Conservation (phyloP, 2,797 vertebrate genomes). For the Adrianichthys oophorus region DNA sequence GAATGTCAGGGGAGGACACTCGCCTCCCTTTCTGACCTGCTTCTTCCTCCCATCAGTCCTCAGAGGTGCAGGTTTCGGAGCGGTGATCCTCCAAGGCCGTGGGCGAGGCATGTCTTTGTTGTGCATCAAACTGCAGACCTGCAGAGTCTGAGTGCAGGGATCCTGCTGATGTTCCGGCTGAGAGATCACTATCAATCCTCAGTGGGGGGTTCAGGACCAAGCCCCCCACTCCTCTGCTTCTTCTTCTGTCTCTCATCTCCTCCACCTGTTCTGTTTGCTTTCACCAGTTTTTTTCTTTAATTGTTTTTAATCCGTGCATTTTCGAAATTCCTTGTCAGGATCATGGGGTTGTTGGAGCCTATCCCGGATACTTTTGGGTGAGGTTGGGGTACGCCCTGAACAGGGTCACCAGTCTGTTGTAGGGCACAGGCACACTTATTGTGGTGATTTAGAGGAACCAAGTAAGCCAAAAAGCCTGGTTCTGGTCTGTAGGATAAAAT, state of each 20-base stretch:
- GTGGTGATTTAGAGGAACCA: too few species aligned
- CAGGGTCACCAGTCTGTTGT: too few species aligned
- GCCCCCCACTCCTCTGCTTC: background rate
- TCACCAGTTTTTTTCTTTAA: background rate
- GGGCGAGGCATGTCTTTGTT: constrained; percentile 64
- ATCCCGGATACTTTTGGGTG: too few species aligned
- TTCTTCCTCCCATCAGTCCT: constrained; percentile 24
- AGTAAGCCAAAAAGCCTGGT: too few species aligned
- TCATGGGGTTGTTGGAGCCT: too few species aligned
- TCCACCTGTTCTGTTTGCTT: constrained; percentile 8
- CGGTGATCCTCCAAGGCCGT: constrained; percentile 20
- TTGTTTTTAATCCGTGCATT: background rate
- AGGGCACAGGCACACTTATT: too few species aligned
- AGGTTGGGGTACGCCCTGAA: too few species aligned
- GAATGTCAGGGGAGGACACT: constrained; percentile 29
- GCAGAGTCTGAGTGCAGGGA: constrained; percentile 26
- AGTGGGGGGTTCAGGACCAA: constrained; percentile 16
- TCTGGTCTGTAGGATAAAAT: too few species aligned
- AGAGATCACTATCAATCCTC: constrained; percentile 60
- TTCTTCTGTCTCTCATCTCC: background rate
- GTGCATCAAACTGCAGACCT: constrained; percentile 30
- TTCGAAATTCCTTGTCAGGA: too few species aligned
- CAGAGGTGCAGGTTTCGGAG: constrained; percentile 50
- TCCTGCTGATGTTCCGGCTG: constrained; percentile 54
- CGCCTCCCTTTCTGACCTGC: constrained; percentile 17